Evolutionary conservation across 37 sponge, comb jelly and placozoan genomes (phyloP).

Genomic region (Amphimedon queenslandica): DNA sequence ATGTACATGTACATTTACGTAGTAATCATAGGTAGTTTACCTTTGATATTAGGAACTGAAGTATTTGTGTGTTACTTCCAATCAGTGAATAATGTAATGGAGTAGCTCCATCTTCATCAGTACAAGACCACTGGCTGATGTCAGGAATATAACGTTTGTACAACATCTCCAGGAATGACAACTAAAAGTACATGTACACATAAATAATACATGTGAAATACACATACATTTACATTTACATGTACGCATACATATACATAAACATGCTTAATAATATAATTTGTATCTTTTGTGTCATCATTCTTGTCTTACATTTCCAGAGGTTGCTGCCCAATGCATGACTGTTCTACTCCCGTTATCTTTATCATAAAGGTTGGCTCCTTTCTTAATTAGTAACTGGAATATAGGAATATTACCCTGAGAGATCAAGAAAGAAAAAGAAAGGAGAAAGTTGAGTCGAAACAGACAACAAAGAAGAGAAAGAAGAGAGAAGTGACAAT

Average conservation of each 20-base stretch:
- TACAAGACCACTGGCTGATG: background rate
- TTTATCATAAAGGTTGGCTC: slow-evolving; percentile 15
- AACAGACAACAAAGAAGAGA: background rate
- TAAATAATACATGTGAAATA: too few species aligned
- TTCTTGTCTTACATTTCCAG: slow-evolving; percentile 32
- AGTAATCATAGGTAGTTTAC: too few species aligned
- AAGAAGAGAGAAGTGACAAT: background rate
- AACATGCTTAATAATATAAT: too few species aligned
- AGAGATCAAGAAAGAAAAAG: background rate
- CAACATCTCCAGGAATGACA: background rate
- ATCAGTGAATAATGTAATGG: slow-evolving; percentile 71
- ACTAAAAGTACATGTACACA: background rate
- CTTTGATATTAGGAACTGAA: slow-evolving; percentile 12
- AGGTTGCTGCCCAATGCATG: slow-evolving; percentile 75
- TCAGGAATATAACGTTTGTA: background rate
- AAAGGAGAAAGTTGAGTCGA: background rate
- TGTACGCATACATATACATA: too few species aligned
- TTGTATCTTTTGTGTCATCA: too few species aligned
- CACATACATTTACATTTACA: too few species aligned
- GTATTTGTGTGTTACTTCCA: slow-evolving; percentile 6
- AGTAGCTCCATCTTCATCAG: slow-evolving; percentile 52
- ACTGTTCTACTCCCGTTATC: slow-evolving; percentile 44
- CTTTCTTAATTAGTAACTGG: slow-evolving; percentile 60
- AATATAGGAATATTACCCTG: slow-evolving; percentile 36
- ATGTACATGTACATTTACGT: too few species aligned